Evolutionary conservation across 2,113 vertebrate species (phyloP).

Genomic region (Macheiramphus alcinus): DNA sequence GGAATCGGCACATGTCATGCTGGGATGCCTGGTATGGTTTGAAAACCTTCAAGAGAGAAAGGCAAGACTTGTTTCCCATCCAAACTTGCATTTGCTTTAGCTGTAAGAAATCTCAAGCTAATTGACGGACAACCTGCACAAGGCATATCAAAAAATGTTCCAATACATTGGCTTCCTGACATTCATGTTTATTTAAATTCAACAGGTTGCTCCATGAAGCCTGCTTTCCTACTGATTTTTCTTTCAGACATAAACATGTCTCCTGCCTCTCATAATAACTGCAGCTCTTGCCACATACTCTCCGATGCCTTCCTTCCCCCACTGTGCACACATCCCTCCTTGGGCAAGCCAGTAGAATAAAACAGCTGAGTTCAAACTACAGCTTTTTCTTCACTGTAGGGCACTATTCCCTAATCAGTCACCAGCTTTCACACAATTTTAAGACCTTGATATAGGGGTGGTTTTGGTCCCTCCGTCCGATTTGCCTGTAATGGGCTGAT

Average conservation of each 20-base stretch:
- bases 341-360: not conserved
- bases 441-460: no score
- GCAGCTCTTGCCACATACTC: not conserved
- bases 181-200: not conserved
- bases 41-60: conserved; percentile 82
- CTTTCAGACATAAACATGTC: not conserved
- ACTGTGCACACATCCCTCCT: fast-evolving
- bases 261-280: not conserved
- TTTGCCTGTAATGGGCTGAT: not conserved
- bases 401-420: not conserved
- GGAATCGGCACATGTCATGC: conserved; percentile 98
- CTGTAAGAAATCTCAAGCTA: not conserved
- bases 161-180: not conserved
- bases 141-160: fast-evolving
- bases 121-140: fast-evolving
- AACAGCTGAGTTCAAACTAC: not conserved
- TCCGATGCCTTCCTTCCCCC: not conserved
- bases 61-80: not conserved
- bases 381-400: not conserved
- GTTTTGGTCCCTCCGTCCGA: not conserved
- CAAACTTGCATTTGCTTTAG: fast-evolving
- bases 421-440: not conserved
- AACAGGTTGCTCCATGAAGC: not conserved
- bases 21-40: conserved; percentile 98
- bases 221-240: not conserved